A percentile compares a stretch with the other conserved stretches of the same genome.
phyloP scores from a whole-genome alignment of 2,888 invertebrate species.

The Altica lythri region DNA sequence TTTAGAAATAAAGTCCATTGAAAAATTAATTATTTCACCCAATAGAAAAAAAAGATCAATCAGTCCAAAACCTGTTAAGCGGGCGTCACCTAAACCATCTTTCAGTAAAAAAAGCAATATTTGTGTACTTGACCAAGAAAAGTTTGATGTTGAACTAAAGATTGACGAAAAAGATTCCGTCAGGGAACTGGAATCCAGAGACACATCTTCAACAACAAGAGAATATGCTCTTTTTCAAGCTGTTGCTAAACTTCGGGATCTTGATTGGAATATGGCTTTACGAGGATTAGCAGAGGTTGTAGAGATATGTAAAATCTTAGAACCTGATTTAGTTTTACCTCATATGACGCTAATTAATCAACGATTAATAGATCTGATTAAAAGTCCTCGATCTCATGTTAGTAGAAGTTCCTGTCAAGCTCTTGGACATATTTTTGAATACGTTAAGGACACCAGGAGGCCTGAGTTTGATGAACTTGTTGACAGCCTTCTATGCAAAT shows the following conservation, averaged over 20 bases:
- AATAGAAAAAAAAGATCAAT: conserved; percentile 47
- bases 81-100: not conserved
- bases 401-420: conserved; percentile 56
- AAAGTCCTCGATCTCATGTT: conserved; percentile 56
- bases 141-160: not conserved
- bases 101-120: not conserved
- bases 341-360: conserved; percentile 55
- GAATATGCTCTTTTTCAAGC: conserved; percentile 39
- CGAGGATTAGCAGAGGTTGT: conserved; percentile 54
- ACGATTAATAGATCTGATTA: conserved; percentile 53
- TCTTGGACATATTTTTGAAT: conserved; percentile 55
- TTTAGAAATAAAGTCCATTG: conserved; percentile 43
- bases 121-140: not conserved
- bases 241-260: conserved; percentile 44
- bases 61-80: conserved; percentile 49
- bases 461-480: conserved; percentile 75
- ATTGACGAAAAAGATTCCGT: not conserved
- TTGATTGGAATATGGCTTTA: conserved; percentile 50
- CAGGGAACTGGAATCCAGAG: not conserved
- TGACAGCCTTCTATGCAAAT: conserved; percentile 67
- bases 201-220: conserved; percentile 28
- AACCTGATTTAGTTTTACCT: conserved; percentile 46
- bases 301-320: conserved; percentile 46
- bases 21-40: conserved; percentile 44
- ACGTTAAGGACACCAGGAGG: conserved; percentile 54